These are phyloP conservation scores for Circaetus cinerascens DNA, from an alignment of 2,113 vertebrate genomes.

Conservation along the genomic window DNA sequence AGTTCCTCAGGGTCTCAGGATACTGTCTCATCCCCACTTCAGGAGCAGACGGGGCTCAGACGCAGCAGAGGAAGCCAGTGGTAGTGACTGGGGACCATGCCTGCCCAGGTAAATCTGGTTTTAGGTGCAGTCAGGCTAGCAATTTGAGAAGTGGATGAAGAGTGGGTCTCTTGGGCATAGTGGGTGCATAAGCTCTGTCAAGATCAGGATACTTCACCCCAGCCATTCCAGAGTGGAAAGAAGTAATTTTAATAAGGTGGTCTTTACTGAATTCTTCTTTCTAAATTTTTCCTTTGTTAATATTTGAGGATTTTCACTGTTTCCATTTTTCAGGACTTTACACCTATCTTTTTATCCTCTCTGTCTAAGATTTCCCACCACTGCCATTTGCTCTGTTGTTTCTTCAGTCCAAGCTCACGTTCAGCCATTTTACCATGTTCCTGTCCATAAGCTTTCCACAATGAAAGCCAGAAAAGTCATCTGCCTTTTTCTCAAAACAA, in stretches of 20 bases:
- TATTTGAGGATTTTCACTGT: neutral
- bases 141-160: neutral
- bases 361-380: neutral
- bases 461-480: neutral
- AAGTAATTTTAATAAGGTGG: neutral
- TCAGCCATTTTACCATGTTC: neutral
- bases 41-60: neutral
- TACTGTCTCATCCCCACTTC: neutral
- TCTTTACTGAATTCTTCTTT: neutral
- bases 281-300: neutral
- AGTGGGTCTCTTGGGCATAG: neutral
- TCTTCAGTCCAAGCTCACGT: neutral
- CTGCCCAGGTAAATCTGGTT: neutral
- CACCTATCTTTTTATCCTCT: neutral
- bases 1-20: neutral
- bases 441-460: neutral
- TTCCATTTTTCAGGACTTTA: neutral
- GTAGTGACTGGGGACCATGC: neutral
- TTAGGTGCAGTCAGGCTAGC: neutral
- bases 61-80: neutral
- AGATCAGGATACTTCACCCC: neutral
- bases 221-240: neutral
- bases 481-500: neutral
- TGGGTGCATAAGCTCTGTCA: neutral
- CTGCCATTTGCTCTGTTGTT: neutral